phyloP scores from a whole-genome alignment of 1,140 invertebrate genomes.

The Andrena cerasifolii region DNA sequence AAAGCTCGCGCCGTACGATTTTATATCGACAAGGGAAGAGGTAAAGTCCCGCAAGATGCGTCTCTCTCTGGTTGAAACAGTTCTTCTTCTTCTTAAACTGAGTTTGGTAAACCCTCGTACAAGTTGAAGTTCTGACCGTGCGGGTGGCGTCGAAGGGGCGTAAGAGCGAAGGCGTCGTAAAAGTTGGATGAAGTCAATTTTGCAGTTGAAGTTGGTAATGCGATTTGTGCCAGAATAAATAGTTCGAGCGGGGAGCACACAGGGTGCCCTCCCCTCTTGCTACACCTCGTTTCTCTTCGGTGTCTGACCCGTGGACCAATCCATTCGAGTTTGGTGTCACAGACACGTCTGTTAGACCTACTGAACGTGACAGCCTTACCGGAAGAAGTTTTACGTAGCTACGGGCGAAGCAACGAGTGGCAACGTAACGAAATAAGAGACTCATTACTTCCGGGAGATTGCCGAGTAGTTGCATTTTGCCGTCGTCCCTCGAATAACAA shows the following conservation, averaged over 20 bases:
- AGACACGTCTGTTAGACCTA: slow-evolving; percentile 53
- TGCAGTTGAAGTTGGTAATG: slow-evolving; percentile 82
- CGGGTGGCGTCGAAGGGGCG: slow-evolving; percentile 71
- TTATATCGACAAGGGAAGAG: slow-evolving; percentile 72
- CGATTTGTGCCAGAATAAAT: slow-evolving; percentile 82
- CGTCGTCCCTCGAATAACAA: slow-evolving; percentile 3
- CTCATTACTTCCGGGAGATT: slow-evolving; percentile 27
- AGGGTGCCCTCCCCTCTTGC: slow-evolving; percentile 42
- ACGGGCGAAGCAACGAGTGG: slow-evolving; percentile 34
- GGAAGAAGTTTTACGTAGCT: slow-evolving; percentile 47
- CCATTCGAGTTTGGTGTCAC: slow-evolving; percentile 63
- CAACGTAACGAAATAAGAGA: slow-evolving; percentile 45
- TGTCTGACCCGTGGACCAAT: slow-evolving; percentile 58
- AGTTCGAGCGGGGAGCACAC: slow-evolving; percentile 70
- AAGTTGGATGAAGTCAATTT: slow-evolving; percentile 82
- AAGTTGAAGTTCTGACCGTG: slow-evolving; percentile 79
- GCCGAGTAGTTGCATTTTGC: neutral
- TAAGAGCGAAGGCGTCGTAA: slow-evolving; percentile 78
- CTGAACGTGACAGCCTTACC: slow-evolving; percentile 57
- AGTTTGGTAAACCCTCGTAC: slow-evolving; percentile 81
- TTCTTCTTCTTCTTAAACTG: slow-evolving; percentile 80
- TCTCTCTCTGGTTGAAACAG: slow-evolving; percentile 76
- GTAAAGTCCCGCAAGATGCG: slow-evolving; percentile 69
- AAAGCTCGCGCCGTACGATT: slow-evolving; percentile 71
- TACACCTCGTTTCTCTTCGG: slow-evolving; percentile 51